Percentiles rank a stretch among this genome's conserved stretches.
phyloP scores from a whole-genome alignment of 2,113 vertebrate genomes.

The Poeciliopsis occidentalis region DNA sequence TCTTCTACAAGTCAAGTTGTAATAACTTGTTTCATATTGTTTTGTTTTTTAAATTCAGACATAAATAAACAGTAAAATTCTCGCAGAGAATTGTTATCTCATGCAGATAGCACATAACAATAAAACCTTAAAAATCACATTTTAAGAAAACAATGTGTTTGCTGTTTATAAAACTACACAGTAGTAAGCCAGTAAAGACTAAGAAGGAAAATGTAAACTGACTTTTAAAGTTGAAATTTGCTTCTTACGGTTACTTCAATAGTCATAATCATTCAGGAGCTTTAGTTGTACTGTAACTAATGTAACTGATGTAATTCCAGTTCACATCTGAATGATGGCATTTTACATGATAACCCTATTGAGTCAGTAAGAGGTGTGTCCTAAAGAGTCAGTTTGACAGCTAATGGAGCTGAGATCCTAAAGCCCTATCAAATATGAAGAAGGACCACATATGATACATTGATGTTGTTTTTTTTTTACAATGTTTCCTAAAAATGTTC shows the following conservation, averaged over 20 bases:
- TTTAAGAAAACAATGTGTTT: constrained; percentile 62
- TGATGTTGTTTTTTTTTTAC: constrained; percentile 73
- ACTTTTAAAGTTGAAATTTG: constrained; percentile 54
- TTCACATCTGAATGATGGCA: constrained; percentile 52
- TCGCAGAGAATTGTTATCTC: constrained; percentile 92
- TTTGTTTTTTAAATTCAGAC: constrained; percentile 59
- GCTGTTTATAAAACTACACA: constrained; percentile 81
- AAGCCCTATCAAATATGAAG: constrained; percentile 65
- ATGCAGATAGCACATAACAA: constrained; percentile 95
- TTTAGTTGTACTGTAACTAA: constrained; percentile 52
- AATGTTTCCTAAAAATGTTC: constrained; percentile 70
- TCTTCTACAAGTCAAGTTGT: constrained; percentile 65
- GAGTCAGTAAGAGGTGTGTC: constrained; percentile 30
- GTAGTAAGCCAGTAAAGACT: constrained; percentile 81
- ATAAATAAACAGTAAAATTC: constrained; percentile 92
- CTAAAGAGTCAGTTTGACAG: constrained; percentile 34
- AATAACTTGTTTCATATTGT: constrained; percentile 68
- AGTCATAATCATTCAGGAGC: constrained; percentile 62
- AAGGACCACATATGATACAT: constrained; percentile 69
- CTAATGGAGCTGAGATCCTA: constrained; percentile 60
- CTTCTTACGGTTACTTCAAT: constrained; percentile 60
- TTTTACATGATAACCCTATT: constrained; percentile 26
- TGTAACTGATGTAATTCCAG: constrained; percentile 57
- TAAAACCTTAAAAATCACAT: constrained; percentile 82
- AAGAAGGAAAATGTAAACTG: constrained; percentile 70